Percentiles rank a stretch among this genome's conserved stretches.
Evolutionary conservation across 2,113 vertebrate species (phyloP).

Genomic region (Catharus minimus): DNA sequence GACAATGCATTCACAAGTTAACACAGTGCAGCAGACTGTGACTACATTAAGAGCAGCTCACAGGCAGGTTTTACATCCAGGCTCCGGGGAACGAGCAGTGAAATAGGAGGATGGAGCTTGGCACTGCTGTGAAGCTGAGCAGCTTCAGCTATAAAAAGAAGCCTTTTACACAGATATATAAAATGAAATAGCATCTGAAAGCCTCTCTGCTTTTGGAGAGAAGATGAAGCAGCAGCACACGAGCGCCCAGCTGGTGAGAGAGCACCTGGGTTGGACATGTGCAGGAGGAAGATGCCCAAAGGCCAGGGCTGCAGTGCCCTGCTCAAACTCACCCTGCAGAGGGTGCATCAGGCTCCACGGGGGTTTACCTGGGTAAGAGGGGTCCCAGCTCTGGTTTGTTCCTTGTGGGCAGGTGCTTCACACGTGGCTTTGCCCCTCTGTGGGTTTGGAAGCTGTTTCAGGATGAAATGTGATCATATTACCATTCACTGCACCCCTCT

Average conservation of each 20-base stretch:
- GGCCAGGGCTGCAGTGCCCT: background rate
- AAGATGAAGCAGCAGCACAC: background rate
- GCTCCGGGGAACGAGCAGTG: constrained; percentile 6
- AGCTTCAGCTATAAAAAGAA: constrained; percentile 53
- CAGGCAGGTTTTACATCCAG: constrained; percentile 31
- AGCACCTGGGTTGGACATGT: background rate
- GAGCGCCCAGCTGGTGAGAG: background rate
- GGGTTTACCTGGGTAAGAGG: background rate
- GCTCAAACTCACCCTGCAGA: background rate
- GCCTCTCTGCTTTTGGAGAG: background rate
- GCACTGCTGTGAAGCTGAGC: constrained; percentile 22
- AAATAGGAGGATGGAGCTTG: background rate
- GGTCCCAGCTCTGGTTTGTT: background rate
- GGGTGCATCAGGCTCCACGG: rapidly evolving
- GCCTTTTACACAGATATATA: constrained; percentile 6
- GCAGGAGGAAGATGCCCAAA: background rate
- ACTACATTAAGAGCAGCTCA: constrained; percentile 17
- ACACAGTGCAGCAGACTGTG: background rate
- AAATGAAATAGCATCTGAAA: constrained; percentile 39
- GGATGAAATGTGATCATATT: background rate
- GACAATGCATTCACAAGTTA: constrained; percentile 53
- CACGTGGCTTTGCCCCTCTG: background rate
- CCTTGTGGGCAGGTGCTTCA: background rate
- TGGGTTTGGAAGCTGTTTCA: background rate
- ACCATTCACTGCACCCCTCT: background rate